Conservation (phyloP, 2,888 invertebrate genomes). For the Cataglyphis rosenhaueri region DNA sequence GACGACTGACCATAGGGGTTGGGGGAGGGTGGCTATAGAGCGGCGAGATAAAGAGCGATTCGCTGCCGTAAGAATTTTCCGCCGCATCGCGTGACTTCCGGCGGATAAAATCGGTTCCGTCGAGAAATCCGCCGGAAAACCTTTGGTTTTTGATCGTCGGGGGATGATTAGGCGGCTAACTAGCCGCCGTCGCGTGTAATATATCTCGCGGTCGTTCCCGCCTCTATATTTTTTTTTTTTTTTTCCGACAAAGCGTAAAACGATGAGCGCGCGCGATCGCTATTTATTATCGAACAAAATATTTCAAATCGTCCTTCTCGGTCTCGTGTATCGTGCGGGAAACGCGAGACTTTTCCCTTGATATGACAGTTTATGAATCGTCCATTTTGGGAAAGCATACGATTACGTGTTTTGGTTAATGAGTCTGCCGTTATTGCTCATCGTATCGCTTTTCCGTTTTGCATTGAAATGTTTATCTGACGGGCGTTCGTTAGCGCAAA, state of each 20-base stretch:
- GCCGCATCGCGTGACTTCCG: constrained; percentile 61
- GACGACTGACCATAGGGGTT: constrained; percentile 4
- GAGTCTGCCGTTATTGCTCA: constrained; percentile 28
- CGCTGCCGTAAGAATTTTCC: constrained; percentile 39
- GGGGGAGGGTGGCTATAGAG: background rate
- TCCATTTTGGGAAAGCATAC: constrained; percentile 22
- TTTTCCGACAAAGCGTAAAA: constrained; percentile 17
- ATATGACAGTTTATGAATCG: constrained; percentile 7
- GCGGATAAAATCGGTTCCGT: constrained; percentile 60
- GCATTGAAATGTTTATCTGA: constrained; percentile 47
- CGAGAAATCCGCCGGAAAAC: constrained; percentile 45
- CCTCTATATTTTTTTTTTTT: background rate
- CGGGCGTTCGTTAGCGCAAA: constrained; percentile 47
- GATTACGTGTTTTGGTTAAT: constrained; percentile 34
- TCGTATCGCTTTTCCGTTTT: constrained; percentile 48
- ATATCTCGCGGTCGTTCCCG: constrained; percentile 10
- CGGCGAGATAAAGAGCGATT: constrained; percentile 10
- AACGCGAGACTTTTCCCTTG: background rate
- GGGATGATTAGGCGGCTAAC: constrained; percentile 14
- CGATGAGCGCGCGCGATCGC: background rate
- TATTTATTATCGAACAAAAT: constrained; percentile 21
- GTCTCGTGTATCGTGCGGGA: background rate
- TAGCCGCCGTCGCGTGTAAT: constrained; percentile 27
- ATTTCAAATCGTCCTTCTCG: constrained; percentile 5
- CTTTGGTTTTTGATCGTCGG: constrained; percentile 18